Base-by-base conservation (phyloP, 2,888 invertebrate genomes). In the Drosophila monieri region DNA sequence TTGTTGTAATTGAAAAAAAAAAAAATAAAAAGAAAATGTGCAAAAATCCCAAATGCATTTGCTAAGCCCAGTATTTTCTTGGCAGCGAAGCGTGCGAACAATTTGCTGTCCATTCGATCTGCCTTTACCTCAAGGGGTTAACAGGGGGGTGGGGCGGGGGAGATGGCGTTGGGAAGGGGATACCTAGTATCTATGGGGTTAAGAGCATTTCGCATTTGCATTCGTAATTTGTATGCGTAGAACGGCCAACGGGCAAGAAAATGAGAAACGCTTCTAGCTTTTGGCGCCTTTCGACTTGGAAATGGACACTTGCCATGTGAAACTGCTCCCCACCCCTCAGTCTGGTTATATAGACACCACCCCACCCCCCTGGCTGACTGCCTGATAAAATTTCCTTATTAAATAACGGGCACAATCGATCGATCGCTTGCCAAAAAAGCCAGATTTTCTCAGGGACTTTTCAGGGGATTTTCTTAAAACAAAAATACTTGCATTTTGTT, bases 211-310 rank as follows among this genome's bases (percentile, higher is more conserved):
- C 35, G 46, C 51, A 56, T 71, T 72, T 65, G 71, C 71, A 65
- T 71, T 64, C 46, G 76, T 77, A 84, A 83, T 83, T 83, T 86
- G 81, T 83, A 86, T 83, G 81, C 81, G 86, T 83, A 78, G 69
- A 69, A 73, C 80, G 76, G 74, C 62, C 64, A 53, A 41, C 65
- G 54, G 61, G 61, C 58, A 37, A 49, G 62, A 27, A 81, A 77
- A 78, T 73, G 59, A 66, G 60, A 74, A 61, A 84, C 81, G 74
- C 74, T 65, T 68, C 84, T 69, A 59, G 73, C 85, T 78, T 86
- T 83, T 86, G 81, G 86, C 81, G 81, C 81, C 81, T 83, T 68
- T 64, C 65, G 51, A 23, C 61, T 43, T 44, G 44, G 47, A 54
- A 43, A 53, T 46, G 10, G 47, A 62, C 62, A 56, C 58, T 49